Base-by-base conservation (phyloP, 2,113 vertebrate genomes). In the Percopsis transmontana region DNA sequence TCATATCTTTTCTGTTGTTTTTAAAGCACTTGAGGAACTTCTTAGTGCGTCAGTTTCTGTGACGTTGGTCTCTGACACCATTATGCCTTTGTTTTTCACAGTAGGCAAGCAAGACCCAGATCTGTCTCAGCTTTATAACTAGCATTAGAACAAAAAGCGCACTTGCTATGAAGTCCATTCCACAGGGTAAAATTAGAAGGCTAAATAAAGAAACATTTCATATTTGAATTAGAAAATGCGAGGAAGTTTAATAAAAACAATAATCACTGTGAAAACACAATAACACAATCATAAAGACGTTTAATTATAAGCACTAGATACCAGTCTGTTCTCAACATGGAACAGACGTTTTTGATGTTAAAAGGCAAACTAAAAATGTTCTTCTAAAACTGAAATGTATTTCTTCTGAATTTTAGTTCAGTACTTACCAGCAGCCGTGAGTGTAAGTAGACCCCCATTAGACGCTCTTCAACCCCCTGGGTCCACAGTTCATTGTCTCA, bases 401-500 rank as follows among this genome's bases (percentile, higher is more conserved):
- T 24, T 24, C 20, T 24, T 14, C 15, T 21, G 2, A 7, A 15
- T 11, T 42, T 44, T 0, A n/a, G 20, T 38, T 21, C 16, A 18
- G 41, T 53, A 91, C 90, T 86, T 72, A 91, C 87, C 86, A 10
- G 55, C 23, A 50, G 14, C 47, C 11, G 56, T 42, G 21, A 2
- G 40, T 10, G 60, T 55, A 61, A 61, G 33, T 47, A 33, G 78
- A 68, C 68, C 77, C 82, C 83, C 85, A 83, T 85, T 57, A 83
- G 85, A 76, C 9, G 33, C 44, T 71, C 42, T 2, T 45, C 50
- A 44, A 56, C 38, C 66, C 56, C 80, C 13, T 40, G 65, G 56
- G 70, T 85, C 68, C 77, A 83, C 41, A 81, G 86, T 79, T 80
- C 83, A 66, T 19, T n/a, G 40, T 47, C 58, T 80, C 83, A 66